These are phyloP conservation scores for Eleginops maclovinus DNA, from an alignment of 2,113 vertebrate genomes.

Conservation along the genomic window DNA sequence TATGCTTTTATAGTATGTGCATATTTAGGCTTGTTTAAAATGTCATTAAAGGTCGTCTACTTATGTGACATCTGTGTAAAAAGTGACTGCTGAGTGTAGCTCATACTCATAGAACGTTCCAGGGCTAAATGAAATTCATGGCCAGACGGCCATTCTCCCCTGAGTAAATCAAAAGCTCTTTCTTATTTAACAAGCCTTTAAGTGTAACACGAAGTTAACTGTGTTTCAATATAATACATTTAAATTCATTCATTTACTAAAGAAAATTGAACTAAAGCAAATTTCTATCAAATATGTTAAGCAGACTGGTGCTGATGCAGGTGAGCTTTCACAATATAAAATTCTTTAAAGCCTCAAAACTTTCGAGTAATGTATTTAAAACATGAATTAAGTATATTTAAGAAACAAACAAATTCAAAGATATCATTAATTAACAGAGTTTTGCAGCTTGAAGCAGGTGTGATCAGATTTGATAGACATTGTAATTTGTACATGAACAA, in stretches of 20 bases:
- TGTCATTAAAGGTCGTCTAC: constrained; percentile 34
- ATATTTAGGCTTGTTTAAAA: constrained; percentile 53
- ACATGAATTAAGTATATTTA: neutral
- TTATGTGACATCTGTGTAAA: constrained; percentile 47
- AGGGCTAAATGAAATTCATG: constrained; percentile 62
- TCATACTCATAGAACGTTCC: constrained; percentile 36
- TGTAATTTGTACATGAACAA: no score
- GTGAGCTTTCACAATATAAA: neutral
- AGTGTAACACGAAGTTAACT: constrained; percentile 56
- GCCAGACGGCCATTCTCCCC: constrained; percentile 52
- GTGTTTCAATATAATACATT: constrained; percentile 39
- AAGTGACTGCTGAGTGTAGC: constrained; percentile 43
- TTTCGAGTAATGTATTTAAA: neutral
- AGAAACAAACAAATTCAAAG: neutral
- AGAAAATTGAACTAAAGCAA: constrained; percentile 26
- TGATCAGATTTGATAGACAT: no score
- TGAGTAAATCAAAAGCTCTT: constrained; percentile 50
- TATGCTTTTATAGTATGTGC: constrained; percentile 25
- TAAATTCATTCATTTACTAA: constrained; percentile 36
- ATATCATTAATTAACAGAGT: neutral
- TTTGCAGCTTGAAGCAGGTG: neutral
- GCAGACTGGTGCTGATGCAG: constrained; percentile 12
- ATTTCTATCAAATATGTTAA: constrained; percentile 32
- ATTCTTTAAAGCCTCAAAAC: neutral
- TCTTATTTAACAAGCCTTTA: constrained; percentile 46